phyloP scores from a whole-genome alignment of 2,797 vertebrate genomes.

The Myotis daubentonii region DNA sequence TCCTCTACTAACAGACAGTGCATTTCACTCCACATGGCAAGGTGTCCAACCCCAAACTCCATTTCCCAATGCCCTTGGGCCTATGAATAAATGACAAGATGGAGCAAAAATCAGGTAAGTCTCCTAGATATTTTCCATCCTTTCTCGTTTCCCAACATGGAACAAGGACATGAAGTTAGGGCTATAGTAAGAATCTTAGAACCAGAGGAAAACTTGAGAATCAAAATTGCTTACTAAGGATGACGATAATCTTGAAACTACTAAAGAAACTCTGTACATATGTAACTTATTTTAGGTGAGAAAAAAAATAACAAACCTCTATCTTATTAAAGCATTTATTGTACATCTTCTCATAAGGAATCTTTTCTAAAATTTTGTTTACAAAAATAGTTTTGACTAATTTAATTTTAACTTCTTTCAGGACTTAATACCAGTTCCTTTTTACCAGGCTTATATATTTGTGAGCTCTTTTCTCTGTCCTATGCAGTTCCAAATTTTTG shows the following conservation, averaged over 20 bases:
- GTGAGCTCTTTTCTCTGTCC: background rate
- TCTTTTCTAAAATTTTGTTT: background rate
- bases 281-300: background rate
- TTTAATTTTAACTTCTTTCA: constrained; percentile 19
- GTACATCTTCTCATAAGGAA: background rate
- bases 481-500: background rate
- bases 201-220: constrained; percentile 8
- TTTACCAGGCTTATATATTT: background rate
- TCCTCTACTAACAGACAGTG: constrained; percentile 1
- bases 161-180: background rate
- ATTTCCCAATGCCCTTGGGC: background rate
- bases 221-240: background rate
- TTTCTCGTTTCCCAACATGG: background rate
- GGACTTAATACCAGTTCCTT: background rate
- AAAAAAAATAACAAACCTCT: constrained; percentile 19
- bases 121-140: background rate
- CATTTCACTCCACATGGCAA: background rate
- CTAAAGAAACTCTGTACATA: background rate
- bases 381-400: background rate
- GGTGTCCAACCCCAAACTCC: background rate
- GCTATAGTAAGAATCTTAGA: background rate
- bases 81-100: background rate
- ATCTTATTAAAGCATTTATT: background rate
- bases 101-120: background rate
- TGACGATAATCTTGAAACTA: background rate